Evolutionary conservation across 2,113 vertebrate species (phyloP).

Genomic region (Delphinus delphis): DNA sequence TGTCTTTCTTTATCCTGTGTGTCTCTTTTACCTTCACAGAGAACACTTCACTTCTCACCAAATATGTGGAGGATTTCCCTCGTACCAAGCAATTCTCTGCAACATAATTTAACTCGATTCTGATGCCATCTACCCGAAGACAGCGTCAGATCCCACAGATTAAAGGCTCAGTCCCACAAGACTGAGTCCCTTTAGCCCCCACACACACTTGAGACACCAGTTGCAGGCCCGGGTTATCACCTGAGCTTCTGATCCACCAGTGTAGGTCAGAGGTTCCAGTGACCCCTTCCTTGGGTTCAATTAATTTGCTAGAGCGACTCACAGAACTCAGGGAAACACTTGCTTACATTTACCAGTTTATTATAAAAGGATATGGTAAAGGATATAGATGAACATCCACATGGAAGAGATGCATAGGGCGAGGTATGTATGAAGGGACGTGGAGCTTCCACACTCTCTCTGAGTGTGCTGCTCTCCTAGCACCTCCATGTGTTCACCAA

Average conservation of each 20-base stretch:
- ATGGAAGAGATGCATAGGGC: not conserved
- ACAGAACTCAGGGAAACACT: not conserved
- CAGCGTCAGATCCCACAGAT: not conserved
- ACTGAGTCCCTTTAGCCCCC: not conserved
- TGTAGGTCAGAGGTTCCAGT: not conserved
- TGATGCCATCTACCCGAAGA: not conserved
- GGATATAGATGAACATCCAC: not conserved
- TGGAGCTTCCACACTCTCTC: not conserved
- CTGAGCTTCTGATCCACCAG: not conserved
- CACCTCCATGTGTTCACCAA: not conserved
- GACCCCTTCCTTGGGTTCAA: not conserved
- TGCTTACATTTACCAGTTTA: not conserved
- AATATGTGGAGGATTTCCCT: not conserved
- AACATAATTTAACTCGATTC: not conserved
- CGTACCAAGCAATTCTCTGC: too few relatives aligned
- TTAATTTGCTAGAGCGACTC: not conserved
- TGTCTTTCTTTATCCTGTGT: not conserved
- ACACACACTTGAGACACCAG: not conserved
- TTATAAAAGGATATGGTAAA: not conserved
- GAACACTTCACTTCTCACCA: not conserved
- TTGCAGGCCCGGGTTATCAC: not conserved
- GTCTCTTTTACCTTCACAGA: not conserved
- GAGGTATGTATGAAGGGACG: not conserved
- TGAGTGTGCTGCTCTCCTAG: not conserved
- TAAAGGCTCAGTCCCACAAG: not conserved